Conservation (phyloP, 2,113 vertebrate genomes). For the Nansenia antarctica region DNA sequence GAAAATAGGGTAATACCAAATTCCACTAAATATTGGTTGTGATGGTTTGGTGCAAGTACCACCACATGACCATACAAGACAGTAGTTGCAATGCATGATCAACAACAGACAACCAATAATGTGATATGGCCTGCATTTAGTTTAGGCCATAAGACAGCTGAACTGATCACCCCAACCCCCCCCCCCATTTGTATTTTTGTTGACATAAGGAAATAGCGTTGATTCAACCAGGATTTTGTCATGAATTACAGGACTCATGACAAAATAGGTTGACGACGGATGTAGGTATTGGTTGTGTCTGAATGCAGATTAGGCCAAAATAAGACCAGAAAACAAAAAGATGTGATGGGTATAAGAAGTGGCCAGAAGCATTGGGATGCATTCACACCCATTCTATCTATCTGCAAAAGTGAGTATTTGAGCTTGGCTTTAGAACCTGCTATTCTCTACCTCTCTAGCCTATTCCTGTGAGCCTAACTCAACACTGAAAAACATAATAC, state of each 20-base stretch:
- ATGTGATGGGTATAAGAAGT: constrained; percentile 52
- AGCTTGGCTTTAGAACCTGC: no score
- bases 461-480: no score
- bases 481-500: not conserved
- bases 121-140: constrained; percentile 71
- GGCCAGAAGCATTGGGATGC: constrained; percentile 34
- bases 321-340: constrained; percentile 60
- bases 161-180: no score
- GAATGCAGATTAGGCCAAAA: constrained; percentile 66
- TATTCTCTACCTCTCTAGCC: no score
- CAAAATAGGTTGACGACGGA: constrained; percentile 31
- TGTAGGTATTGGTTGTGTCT: constrained; percentile 44
- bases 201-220: no score
- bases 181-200: no score
- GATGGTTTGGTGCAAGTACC: constrained; percentile 39
- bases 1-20: constrained; percentile 37
- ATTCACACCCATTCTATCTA: constrained; percentile 22
- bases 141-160: no score
- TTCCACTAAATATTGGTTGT: constrained; percentile 48
- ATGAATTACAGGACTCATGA: constrained; percentile 32
- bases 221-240: no score
- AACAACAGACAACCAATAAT: constrained; percentile 58
- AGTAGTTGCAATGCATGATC: constrained; percentile 57
- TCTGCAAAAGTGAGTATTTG: no score
- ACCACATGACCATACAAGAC: constrained; percentile 53